Evolutionary conservation across 2,888 invertebrate species (phyloP), one percentile per base, ranked within the genome.

Genomic region (Torymus texanus): DNA sequence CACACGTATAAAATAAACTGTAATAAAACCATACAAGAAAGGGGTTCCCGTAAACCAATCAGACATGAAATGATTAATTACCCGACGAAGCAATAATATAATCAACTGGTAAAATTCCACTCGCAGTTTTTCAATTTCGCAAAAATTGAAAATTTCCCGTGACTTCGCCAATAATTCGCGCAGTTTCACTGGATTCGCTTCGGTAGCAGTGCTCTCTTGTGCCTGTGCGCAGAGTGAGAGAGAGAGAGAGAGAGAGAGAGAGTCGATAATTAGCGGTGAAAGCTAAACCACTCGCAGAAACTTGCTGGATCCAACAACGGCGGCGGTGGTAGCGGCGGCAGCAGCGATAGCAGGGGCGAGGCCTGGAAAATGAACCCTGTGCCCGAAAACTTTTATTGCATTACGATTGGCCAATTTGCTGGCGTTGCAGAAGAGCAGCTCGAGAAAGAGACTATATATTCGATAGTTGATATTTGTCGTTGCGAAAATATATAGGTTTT

Each of bases 371-470:
- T 62, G 50, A 56, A 66, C 24, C 16, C 12, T 24, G 12, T 10
- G 14, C 16, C 14, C 61, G n/a, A 16, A 65, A 65, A 63, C 72
- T 77, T 65, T 77, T 53, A 70, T 76, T 76, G 70, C 62, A 76
- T 70, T 76, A 70, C 51, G 67, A 76, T 76, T 51, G 21, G 13
- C 53, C 62, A 72, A 72, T 72, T 61, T 61, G 5, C n/a, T 24
- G 53, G 16, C 41, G 41, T 41, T 5, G 41, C 41, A 41, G 41
- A 41, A 41, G 41, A 41, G 41, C 41, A 41, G 41, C 41, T 8
- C 10, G 41, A 8, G 41, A 41, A 5, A 21, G 21, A 21, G 21
- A 21, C 21, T 21, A 21, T 41, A 41, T 8, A 8, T 0, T 8
- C 41, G 8, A 41, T 8, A 41, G 8, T 41, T 41, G 41, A 5